Base-by-base conservation (phyloP, 2,888 invertebrate species). In the Andrena dorsata region DNA sequence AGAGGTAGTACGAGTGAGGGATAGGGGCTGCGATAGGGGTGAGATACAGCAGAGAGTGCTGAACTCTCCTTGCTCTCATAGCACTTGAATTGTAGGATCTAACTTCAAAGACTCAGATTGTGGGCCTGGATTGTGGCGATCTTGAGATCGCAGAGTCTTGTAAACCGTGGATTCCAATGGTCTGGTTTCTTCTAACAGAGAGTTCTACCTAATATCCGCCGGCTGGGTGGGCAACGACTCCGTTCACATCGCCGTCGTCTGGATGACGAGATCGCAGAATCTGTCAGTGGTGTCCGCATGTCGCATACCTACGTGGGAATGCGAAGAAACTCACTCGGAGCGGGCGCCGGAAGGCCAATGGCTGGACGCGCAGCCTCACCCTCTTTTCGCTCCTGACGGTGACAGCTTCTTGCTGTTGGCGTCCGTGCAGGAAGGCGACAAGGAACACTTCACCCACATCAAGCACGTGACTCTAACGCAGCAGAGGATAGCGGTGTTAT, bases 201-300 rank as follows among this genome's bases (percentile, higher is more conserved):
- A 98, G 92, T 97, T 97, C 95, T 98, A 99, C 95, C 95, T 99
- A 93, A 98, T 98, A 93, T 97, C 98, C 89, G 98, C 98, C 81
- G 96, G 97, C 85, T 99, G 98, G 98, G 96, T 98, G 90, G 96
- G 97, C 90, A 96, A 96, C 92, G 96, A 96, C 90, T 97, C 97
- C 94, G 95, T 95, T 83, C 96, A 97, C 93, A 96, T 98, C 86
- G 96, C 97, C 69, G 97, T 97, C 68, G 97, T 98, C 76, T 99
- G 98, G 98, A 97, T 98, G 96, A 98, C 98, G 94, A 96, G 99
- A 89, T 97, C 97, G 61, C 99, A 99, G 94, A 99, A 99, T 94
- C 95, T 97, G 86, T 97, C 98, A 89, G 96, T 98, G 82, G 96
- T 98, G 90, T 97, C 98, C 84, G 96, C 98, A 84, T 99, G 99